phyloP scores from a whole-genome alignment of 2,113 vertebrate species.

The Seriola dumerili region DNA sequence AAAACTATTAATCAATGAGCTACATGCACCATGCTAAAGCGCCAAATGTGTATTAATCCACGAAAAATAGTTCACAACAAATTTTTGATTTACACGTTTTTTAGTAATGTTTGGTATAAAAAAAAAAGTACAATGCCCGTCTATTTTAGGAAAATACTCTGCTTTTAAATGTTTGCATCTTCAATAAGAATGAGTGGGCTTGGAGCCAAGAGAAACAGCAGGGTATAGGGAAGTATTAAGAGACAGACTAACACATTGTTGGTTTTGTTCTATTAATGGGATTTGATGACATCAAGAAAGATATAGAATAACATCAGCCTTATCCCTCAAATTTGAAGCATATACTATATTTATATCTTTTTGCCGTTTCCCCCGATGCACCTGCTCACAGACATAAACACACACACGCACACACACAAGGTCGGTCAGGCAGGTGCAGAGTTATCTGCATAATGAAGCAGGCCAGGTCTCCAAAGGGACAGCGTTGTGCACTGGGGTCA shows the following conservation, averaged over 20 bases:
- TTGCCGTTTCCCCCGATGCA: conserved; percentile 50
- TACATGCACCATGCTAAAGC: background rate
- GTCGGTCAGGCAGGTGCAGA: conserved; percentile 82
- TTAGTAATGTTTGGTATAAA: background rate
- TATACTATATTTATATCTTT: conserved; percentile 30
- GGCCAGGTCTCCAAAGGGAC: conserved; percentile 77
- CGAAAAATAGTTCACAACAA: background rate
- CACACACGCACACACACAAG: conserved; percentile 64
- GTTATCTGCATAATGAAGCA: conserved; percentile 81
- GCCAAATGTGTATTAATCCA: background rate
- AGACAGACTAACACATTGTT: background rate
- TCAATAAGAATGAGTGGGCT: background rate
- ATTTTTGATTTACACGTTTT: background rate
- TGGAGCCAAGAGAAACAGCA: background rate
- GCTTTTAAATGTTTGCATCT: background rate
- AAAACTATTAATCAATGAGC: too few relatives aligned
- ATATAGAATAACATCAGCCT: background rate
- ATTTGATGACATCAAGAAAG: conserved; percentile 8
- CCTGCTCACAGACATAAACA: conserved; percentile 70
- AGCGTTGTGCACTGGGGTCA: conserved; percentile 72
- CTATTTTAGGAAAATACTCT: background rate
- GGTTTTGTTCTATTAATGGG: background rate
- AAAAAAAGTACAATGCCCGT: background rate
- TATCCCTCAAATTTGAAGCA: conserved; percentile 29
- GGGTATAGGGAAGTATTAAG: background rate